Conservation (phyloP, 2,888 invertebrate species). For the Tryphoninae sp. region DNA sequence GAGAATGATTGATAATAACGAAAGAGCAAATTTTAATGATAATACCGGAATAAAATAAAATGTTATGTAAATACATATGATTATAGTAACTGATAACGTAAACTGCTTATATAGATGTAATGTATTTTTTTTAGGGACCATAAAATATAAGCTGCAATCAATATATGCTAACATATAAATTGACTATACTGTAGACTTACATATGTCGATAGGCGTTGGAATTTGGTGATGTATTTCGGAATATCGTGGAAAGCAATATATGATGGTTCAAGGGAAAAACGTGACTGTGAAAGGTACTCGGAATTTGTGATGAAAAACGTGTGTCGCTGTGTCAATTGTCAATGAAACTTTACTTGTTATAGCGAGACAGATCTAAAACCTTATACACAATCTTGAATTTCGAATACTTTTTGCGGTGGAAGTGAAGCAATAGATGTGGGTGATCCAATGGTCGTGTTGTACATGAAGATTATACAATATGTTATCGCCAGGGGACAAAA, state of each 20-base stretch:
- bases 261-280: constrained; percentile 5
- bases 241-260: constrained; percentile 11
- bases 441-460: too few species aligned
- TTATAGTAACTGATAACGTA: constrained; percentile 65
- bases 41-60: constrained; percentile 39
- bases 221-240: constrained; percentile 11
- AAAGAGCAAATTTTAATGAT: constrained; percentile 42
- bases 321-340: background rate
- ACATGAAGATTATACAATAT: background rate
- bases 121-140: constrained; percentile 80
- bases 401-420: too few species aligned
- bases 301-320: constrained; percentile 8
- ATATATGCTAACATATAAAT: constrained; percentile 57
- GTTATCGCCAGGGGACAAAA: background rate
- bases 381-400: too few species aligned
- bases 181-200: background rate
- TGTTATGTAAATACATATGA: constrained; percentile 68
- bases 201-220: constrained; percentile 16
- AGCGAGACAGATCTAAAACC: too few species aligned
- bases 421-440: too few species aligned
- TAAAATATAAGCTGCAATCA: constrained; percentile 73
- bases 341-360: background rate
- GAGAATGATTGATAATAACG: constrained; percentile 22
- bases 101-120: constrained; percentile 79
- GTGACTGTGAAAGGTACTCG: constrained; percentile 12